Conservation (phyloP, 1,140 invertebrate species). For the Ceratina australensis region DNA sequence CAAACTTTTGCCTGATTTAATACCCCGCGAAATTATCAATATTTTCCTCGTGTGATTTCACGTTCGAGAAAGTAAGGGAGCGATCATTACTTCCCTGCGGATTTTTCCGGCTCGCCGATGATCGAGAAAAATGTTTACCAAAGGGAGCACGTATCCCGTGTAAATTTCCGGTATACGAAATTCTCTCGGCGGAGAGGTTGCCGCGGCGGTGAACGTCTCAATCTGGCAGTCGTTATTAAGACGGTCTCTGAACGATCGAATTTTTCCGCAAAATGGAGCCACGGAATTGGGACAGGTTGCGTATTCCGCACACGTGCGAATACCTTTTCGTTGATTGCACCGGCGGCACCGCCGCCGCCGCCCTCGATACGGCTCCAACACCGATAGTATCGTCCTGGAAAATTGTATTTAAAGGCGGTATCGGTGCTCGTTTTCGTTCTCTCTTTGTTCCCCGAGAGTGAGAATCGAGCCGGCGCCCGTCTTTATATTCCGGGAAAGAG, state of each 20-base stretch:
- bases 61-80: too few species aligned
- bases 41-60: too few species aligned
- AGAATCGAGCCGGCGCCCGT: not conserved
- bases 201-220: constrained; percentile 29
- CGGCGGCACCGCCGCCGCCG: not conserved
- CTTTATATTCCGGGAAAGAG: constrained; percentile 7
- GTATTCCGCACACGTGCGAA: constrained; percentile 43
- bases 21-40: too few species aligned
- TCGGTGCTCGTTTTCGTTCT: not conserved
- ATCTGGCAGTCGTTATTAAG: constrained; percentile 37
- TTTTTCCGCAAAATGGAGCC: constrained; percentile 43
- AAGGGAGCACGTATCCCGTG: constrained; percentile 1
- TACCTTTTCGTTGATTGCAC: constrained; percentile 42
- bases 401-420: constrained; percentile 49
- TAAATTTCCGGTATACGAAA: constrained; percentile 29
- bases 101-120: too few species aligned
- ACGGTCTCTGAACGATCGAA: constrained; percentile 38
- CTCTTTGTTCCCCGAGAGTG: not conserved
- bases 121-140: too few species aligned
- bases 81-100: too few species aligned
- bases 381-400: constrained; percentile 1
- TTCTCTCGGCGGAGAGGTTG: not conserved
- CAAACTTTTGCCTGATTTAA: too few species aligned
- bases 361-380: not conserved
- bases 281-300: constrained; percentile 34